Conservation (phyloP, 2,797 vertebrate species). For the Chaetophractus vellerosus region DNA sequence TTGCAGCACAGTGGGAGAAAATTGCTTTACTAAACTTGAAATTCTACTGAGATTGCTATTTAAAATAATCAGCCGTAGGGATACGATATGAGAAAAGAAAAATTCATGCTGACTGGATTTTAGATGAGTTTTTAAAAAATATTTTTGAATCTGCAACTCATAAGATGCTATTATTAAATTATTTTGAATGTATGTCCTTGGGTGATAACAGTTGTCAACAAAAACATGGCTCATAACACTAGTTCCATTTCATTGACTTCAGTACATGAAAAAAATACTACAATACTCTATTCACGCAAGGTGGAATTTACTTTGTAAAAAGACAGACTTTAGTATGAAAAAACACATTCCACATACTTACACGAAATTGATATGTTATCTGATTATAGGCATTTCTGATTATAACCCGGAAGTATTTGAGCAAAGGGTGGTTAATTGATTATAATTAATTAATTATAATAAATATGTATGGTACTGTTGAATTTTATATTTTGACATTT, state of each 20-base stretch:
- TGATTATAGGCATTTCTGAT: background rate
- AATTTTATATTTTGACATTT: background rate
- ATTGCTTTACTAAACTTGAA: conserved; percentile 65
- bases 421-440: background rate
- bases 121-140: conserved; percentile 60
- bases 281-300: background rate
- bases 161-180: conserved; percentile 70
- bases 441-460: background rate
- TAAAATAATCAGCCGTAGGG: conserved; percentile 68
- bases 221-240: background rate
- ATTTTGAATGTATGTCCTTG: conserved; percentile 57
- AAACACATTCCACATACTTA: background rate
- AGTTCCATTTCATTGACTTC: conserved; percentile 40
- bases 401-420: background rate
- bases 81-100: conserved; percentile 33
- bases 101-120: conserved; percentile 40
- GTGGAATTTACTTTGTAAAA: background rate
- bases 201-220: conserved; percentile 37
- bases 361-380: background rate
- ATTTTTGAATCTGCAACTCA: conserved; percentile 26
- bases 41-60: conserved; percentile 67
- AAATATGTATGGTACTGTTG: background rate
- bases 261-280: background rate
- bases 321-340: background rate
- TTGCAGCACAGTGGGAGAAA: conserved; percentile 37